Base-by-base conservation (phyloP, 2,888 invertebrate genomes). In the Drosophila pseudotakahashii region DNA sequence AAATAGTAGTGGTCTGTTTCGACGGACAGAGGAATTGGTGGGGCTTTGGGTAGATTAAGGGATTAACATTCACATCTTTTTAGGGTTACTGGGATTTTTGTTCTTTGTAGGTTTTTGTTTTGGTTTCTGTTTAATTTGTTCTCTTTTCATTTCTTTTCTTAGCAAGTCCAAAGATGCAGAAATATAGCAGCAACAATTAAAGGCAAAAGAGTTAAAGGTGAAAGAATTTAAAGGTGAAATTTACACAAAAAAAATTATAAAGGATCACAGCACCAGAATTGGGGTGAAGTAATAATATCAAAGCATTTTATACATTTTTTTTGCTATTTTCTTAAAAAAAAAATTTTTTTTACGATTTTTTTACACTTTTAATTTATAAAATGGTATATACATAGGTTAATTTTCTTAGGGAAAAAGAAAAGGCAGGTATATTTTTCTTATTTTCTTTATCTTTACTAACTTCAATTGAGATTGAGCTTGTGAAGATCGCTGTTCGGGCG, bases 111-210 rank as follows among this genome's bases (percentile, higher is more conserved):
- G 34, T 60, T 61, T 60, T 45, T 30, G 60, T 61, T 61, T 61
- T 67, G 23, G 68, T 53, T 53, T 67, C 53, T 52, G 36, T 66
- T 64, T 64, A 14, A 48, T 62, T 63, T 47, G 39, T 47, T 68
- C 23, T 47, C 19, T 39, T 53, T 51, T 58, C 30, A 30, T 30
- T 30, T 30, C 1, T 61, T 45, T 34, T 23, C 9, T 44, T 23
- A 32, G 48, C 55, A 55, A 55, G 32, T n/a, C 55, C 23, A 55
- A 48, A 48, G 9, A 16, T 53, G 39, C 58, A 57, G 11, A 55
- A 55, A 41, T 57, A 41, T 37, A 59, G 58, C 58, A 59, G 58
- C 58, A 59, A 59, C 58, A 55, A 4, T 41, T n/a, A 19, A 39
- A 55, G 57, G 39, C 7, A 55, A 19, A 55, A 19, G n/a, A n/a